Evolutionary conservation across 1,140 invertebrate species (phyloP).

Genomic region (Pectinophora gossypiella): DNA sequence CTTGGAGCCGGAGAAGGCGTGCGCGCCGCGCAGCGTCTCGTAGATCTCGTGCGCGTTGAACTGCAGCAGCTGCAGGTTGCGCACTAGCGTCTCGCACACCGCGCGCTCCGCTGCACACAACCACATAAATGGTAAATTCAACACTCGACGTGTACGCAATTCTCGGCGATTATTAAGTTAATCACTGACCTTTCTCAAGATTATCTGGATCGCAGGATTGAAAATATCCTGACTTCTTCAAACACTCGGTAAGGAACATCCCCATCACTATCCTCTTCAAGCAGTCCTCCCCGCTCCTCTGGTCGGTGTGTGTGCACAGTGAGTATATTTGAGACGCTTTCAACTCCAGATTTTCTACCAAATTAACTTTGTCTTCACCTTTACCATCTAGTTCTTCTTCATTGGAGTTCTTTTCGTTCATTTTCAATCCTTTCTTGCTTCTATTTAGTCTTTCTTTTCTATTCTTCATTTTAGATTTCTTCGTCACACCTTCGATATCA

Average conservation of each 20-base stretch:
- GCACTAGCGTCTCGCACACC: constrained; percentile 80
- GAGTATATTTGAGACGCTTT: constrained; percentile 75
- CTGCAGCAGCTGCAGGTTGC: constrained; percentile 87
- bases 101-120: constrained; percentile 69
- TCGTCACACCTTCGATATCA: constrained; percentile 47
- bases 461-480: constrained; percentile 57
- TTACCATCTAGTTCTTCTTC: constrained; percentile 15
- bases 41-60: constrained; percentile 95
- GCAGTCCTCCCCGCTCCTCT: constrained; percentile 82
- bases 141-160: too few relatives aligned
- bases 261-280: constrained; percentile 87
- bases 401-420: constrained; percentile 31
- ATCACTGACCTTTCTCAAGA: constrained; percentile 39
- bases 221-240: constrained; percentile 81
- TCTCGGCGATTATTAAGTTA: too few relatives aligned
- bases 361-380: constrained; percentile 27
- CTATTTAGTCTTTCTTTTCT: constrained; percentile 65
- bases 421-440: constrained; percentile 45
- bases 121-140: too few relatives aligned
- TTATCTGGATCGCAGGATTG: constrained; percentile 35
- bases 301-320: constrained; percentile 81
- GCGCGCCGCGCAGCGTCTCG: constrained; percentile 78
- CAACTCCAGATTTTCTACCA: constrained; percentile 46
- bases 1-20: constrained; percentile 76
- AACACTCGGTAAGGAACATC: constrained; percentile 83